Conservation (phyloP, 2,113 vertebrate species). For the Rhinopomastus cyanomelas region DNA sequence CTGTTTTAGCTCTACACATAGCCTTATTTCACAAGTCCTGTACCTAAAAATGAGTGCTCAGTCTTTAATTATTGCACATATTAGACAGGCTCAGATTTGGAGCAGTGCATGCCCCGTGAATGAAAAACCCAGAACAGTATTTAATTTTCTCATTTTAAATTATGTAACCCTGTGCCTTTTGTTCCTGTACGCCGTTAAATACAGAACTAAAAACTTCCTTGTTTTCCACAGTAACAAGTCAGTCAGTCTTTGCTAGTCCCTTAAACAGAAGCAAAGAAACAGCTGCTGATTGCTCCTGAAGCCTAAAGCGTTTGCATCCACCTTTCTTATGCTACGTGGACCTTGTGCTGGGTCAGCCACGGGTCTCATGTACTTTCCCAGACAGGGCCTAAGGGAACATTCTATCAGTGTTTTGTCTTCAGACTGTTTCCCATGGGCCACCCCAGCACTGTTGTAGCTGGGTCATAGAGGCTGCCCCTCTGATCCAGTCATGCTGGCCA, state of each 20-base stretch:
- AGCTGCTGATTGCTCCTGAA: rapidly evolving
- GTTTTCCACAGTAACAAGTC: neutral
- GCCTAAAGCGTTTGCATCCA: rapidly evolving
- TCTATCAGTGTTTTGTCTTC: rapidly evolving
- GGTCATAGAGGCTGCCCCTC: neutral
- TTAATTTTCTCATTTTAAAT: neutral
- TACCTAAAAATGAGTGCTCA: neutral
- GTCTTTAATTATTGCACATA: neutral
- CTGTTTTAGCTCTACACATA: neutral
- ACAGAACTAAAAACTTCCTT: neutral
- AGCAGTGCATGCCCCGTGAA: neutral
- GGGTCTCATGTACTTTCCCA: neutral
- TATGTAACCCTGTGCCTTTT: neutral
- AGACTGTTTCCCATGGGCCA: rapidly evolving
- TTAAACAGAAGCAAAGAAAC: neutral
- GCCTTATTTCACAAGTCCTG: neutral
- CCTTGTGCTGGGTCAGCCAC: rapidly evolving
- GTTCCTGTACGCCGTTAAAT: neutral
- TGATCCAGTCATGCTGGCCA: rapidly evolving
- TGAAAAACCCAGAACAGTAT: neutral
- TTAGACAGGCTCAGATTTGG: neutral
- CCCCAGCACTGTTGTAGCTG: rapidly evolving
- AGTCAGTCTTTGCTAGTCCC: neutral
- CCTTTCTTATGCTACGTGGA: rapidly evolving
- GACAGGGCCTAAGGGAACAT: neutral